Percentiles rank a stretch among this genome's conserved stretches.
Conservation (phyloP, 2,888 invertebrate species). For the Choreutis nemorana region DNA sequence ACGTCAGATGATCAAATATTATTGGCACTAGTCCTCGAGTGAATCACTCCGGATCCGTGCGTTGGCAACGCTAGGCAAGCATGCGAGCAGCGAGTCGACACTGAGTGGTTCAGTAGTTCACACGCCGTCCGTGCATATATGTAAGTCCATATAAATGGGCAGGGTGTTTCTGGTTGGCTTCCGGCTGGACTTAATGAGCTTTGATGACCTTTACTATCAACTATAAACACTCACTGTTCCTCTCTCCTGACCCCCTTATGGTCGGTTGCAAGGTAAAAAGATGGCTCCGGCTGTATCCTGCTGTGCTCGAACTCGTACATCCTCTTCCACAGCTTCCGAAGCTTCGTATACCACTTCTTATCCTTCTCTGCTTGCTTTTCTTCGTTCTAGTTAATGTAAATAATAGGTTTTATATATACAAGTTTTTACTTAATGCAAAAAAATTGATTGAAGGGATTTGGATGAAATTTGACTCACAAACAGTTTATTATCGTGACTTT, state of each 20-base stretch:
- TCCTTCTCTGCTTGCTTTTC: conserved; percentile 68
- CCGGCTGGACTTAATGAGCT: not conserved
- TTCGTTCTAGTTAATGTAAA: conserved; percentile 62
- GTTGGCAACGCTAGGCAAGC: not conserved
- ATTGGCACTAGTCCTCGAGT: no score
- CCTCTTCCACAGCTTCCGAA: conserved; percentile 63
- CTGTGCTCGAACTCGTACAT: conserved; percentile 74
- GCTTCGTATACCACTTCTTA: conserved; percentile 60
- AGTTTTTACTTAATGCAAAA: not conserved
- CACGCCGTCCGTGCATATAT: no score
- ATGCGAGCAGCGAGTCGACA: not conserved
- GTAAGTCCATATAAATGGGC: not conserved
- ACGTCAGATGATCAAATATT: no score
- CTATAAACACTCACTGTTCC: conserved; percentile 72
- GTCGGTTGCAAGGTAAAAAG: conserved; percentile 79
- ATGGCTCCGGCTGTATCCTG: conserved; percentile 79
- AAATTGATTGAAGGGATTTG: no score
- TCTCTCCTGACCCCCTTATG: conserved; percentile 70
- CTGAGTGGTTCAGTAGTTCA: not conserved
- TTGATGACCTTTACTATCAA: no score
- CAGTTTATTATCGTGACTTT: no score
- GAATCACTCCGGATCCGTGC: not conserved
- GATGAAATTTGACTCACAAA: no score
- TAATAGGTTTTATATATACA: not conserved
- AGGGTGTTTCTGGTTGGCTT: not conserved